phyloP scores from a whole-genome alignment of 2,113 vertebrate genomes.

The Ceyx cyanopectus region DNA sequence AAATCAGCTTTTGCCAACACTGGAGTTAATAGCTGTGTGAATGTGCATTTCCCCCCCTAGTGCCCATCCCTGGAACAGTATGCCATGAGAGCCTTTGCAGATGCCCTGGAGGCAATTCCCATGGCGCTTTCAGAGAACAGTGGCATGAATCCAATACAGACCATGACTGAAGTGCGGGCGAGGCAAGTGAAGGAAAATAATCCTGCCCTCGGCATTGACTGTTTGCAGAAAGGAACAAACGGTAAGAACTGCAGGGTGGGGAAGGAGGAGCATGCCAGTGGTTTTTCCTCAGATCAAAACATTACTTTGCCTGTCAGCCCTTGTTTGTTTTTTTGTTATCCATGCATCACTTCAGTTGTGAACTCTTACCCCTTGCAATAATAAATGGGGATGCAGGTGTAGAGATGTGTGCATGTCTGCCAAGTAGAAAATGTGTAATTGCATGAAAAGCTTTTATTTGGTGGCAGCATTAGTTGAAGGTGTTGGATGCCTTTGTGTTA shows the following conservation, averaged over 20 bases:
- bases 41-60: constrained; percentile 64
- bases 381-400: background rate
- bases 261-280: background rate
- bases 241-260: constrained; percentile 72
- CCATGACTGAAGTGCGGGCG: constrained; percentile 93
- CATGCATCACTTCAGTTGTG: background rate
- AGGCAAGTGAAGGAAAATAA: constrained; percentile 92
- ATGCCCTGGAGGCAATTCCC: constrained; percentile 94
- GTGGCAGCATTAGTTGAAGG: background rate
- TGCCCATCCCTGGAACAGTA: constrained; percentile 97
- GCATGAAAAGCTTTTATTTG: background rate
- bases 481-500: background rate
- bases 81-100: constrained; percentile 96
- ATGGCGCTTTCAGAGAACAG: constrained; percentile 96
- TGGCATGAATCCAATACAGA: constrained; percentile 95
- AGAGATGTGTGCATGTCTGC: rapidly evolving
- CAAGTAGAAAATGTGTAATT: background rate
- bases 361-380: background rate
- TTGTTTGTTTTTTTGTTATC: background rate
- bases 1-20: background rate
- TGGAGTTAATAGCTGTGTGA: background rate
- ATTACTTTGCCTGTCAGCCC: rapidly evolving
- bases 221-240: constrained; percentile 90
- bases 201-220: constrained; percentile 92
- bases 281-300: background rate